Percentiles rank a stretch among this genome's conserved stretches.
These are phyloP conservation scores for Noctua comes DNA, from an alignment of 2,888 invertebrate genomes.

Conservation along the genomic window DNA sequence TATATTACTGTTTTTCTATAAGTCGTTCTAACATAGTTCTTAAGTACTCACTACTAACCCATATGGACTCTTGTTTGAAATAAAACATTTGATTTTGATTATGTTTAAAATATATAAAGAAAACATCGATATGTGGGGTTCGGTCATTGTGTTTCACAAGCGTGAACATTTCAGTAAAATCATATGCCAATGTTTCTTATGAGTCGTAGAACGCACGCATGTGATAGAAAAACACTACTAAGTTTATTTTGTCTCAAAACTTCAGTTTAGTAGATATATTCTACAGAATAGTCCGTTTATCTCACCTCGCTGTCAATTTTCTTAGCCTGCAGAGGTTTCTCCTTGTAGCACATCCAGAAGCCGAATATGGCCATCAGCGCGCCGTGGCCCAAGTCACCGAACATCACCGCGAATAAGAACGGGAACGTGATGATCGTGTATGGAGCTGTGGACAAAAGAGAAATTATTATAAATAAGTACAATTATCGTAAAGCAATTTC, in stretches of 20 bases:
- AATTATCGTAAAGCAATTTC: not conserved
- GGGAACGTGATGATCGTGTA: constrained; percentile 99
- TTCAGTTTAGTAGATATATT: not conserved
- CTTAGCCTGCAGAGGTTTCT: constrained; percentile 96
- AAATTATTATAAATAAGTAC: not conserved
- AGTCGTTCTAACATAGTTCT: too few relatives aligned
- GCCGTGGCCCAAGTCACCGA: constrained; percentile 99
- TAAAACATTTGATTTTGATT: too few relatives aligned
- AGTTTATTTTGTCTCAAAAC: not conserved
- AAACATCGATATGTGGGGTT: too few relatives aligned
- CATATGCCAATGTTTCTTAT: not conserved
- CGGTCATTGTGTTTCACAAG: too few relatives aligned
- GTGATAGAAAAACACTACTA: not conserved
- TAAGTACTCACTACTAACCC: too few relatives aligned
- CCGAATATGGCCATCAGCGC: constrained; percentile 97
- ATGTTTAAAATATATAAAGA: not conserved
- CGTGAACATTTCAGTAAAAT: not conserved
- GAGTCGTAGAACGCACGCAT: not conserved
- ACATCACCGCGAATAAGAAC: constrained; percentile 99
- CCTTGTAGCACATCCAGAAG: constrained; percentile 98
- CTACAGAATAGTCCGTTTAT: not conserved
- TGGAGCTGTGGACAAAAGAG: constrained; percentile 91
- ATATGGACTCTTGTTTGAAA: too few relatives aligned
- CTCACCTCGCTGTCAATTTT: constrained; percentile 96
- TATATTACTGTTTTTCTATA: too few relatives aligned